These are phyloP conservation scores for Sinosuthora webbiana DNA, from an alignment of 2,113 vertebrate species.

Conservation along the genomic window DNA sequence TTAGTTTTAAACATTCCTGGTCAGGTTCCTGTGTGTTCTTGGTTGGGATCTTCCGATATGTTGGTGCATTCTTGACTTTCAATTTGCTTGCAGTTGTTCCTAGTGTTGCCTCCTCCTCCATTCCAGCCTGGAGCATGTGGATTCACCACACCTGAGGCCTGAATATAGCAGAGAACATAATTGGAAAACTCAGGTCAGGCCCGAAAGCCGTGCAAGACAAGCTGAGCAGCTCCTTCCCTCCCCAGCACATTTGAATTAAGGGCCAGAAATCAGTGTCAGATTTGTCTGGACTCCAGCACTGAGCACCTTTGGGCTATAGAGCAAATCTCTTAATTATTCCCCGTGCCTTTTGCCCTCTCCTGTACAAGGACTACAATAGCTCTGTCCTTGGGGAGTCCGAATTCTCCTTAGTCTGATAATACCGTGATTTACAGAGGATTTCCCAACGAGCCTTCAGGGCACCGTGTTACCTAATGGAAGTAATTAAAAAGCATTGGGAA, in stretches of 20 bases:
- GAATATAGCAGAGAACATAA: not conserved
- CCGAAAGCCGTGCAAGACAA: not conserved
- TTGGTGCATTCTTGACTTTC: accelerated
- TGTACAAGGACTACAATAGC: not conserved
- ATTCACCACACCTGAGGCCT: not conserved
- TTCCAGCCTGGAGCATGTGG: not conserved
- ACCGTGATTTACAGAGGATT: conserved; percentile 17
- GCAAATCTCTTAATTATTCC: conserved; percentile 48
- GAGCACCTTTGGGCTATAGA: conserved; percentile 19
- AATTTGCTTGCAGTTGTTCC: not conserved
- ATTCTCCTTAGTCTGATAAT: conserved; percentile 26
- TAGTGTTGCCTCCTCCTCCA: not conserved
- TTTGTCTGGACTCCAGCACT: not conserved
- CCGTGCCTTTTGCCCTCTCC: not conserved
- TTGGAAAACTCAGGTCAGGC: not conserved
- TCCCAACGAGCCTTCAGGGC: not conserved
- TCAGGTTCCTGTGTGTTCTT: not conserved
- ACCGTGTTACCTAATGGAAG: not conserved
- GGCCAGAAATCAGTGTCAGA: conserved; percentile 13
- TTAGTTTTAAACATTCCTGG: not conserved
- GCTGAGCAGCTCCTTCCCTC: not conserved
- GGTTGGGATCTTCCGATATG: accelerated
- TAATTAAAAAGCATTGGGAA: conserved; percentile 31
- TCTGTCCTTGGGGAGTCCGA: conserved; percentile 10
- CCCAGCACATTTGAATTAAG: not conserved